phyloP scores from a whole-genome alignment of 1,140 invertebrate genomes.

The Brachionus sp. region DNA sequence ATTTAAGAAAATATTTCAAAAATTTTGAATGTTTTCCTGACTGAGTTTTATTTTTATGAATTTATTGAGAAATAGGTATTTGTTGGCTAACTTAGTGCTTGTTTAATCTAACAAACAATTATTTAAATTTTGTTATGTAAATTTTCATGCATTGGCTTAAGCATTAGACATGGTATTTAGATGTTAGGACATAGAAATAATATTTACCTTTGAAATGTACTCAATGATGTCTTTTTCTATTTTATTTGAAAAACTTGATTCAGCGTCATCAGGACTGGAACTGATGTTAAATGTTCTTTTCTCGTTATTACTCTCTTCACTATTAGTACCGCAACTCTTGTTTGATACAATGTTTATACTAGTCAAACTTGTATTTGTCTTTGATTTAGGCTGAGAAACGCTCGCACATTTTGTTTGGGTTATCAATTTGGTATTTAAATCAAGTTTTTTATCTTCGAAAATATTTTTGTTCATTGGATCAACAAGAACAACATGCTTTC shows the following conservation, averaged over 20 bases:
- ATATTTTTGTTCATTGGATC: constrained; percentile 38
- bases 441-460: constrained; percentile 29
- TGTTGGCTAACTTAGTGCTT: no score
- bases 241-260: constrained; percentile 8
- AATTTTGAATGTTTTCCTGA: no score
- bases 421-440: not conserved
- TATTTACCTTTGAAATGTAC: not conserved
- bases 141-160: no score
- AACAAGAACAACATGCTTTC: constrained; percentile 34
- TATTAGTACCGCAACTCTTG: not conserved
- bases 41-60: no score
- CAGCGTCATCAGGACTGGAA: not conserved
- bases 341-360: not conserved
- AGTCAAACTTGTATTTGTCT: not conserved
- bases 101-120: no score
- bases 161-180: no score
- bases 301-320: constrained; percentile 18
- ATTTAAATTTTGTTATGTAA: no score
- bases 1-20: no score
- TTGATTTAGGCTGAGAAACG: not conserved
- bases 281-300: not conserved
- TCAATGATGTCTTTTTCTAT: constrained; percentile 29
- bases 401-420: not conserved
- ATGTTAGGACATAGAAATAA: not conserved
- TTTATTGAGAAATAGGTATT: no score